phyloP scores from a whole-genome alignment of 35 echinoderm and acorn worm species.

The Hemicentrotus pulcherrimus region DNA sequence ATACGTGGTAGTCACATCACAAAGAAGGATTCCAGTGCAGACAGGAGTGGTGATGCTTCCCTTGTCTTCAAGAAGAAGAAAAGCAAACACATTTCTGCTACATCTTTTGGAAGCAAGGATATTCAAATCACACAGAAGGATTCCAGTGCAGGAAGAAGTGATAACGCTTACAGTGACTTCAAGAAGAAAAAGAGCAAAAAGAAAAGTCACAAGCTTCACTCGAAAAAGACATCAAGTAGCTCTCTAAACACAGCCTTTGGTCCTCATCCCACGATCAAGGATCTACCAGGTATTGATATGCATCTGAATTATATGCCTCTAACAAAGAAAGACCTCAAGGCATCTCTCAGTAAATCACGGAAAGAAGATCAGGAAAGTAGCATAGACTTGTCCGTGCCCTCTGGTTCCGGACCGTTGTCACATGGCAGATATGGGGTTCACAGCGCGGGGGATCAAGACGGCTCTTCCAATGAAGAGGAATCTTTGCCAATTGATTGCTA shows the following conservation, averaged over 20 bases:
- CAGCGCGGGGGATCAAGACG: background rate
- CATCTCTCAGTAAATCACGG: background rate
- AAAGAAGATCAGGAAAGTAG: background rate
- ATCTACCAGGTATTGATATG: background rate
- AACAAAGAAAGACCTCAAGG: background rate
- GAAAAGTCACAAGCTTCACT: background rate
- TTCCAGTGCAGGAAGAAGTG: background rate
- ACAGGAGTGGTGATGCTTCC: background rate
- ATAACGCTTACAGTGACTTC: background rate
- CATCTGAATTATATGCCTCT: background rate
- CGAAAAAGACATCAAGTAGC: background rate
- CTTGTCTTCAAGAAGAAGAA: background rate
- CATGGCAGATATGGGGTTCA: background rate
- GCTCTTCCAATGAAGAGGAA: background rate
- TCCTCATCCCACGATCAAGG: no score
- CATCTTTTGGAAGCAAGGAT: no score
- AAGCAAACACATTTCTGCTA: background rate
- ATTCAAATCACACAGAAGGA: background rate
- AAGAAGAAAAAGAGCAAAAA: background rate
- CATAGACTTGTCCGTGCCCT: background rate
- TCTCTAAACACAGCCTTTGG: background rate
- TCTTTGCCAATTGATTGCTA: conserved; percentile 11
- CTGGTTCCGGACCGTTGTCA: background rate
- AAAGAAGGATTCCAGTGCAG: background rate
- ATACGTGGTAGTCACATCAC: no score